These are phyloP conservation scores for Drosophila lowei DNA, from an alignment of 1,140 invertebrate species.

Conservation along the genomic window DNA sequence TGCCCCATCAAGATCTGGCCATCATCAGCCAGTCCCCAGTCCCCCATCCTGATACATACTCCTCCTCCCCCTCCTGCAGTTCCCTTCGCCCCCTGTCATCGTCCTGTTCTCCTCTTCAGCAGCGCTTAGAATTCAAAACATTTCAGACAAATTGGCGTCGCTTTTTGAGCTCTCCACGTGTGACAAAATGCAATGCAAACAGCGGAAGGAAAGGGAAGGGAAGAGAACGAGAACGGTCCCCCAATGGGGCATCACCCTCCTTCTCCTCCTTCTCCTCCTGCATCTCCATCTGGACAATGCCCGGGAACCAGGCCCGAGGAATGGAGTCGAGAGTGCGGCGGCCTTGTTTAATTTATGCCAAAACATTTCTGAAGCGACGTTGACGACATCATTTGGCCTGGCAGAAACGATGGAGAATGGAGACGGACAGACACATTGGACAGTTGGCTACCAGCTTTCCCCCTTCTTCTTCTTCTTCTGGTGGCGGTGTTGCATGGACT, in stretches of 20 bases:
- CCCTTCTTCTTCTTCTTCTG: background rate
- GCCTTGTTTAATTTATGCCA: constrained; percentile 79
- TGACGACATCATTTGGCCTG: constrained; percentile 72
- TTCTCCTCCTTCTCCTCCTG: background rate
- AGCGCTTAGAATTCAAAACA: constrained; percentile 78
- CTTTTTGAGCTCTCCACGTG: constrained; percentile 71
- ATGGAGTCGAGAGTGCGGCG: constrained; percentile 33
- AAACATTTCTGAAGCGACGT: constrained; percentile 73
- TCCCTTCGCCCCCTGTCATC: constrained; percentile 1
- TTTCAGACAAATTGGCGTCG: constrained; percentile 80
- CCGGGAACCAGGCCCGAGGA: background rate
- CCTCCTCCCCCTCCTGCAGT: constrained; percentile 21
- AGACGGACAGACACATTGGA: constrained; percentile 15
- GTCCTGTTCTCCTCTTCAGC: constrained; percentile 2
- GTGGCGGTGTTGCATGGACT: constrained; percentile 4
- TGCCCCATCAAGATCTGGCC: constrained; percentile 22
- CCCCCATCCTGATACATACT: background rate
- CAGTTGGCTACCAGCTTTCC: constrained; percentile 29
- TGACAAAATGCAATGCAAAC: constrained; percentile 79
- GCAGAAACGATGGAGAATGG: background rate
- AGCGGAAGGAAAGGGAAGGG: constrained; percentile 13
- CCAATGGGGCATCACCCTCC: background rate
- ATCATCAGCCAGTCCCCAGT: constrained; percentile 13
- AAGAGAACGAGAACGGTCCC: background rate
- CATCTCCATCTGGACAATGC: constrained; percentile 51